Evolutionary conservation across 1,140 invertebrate genomes (phyloP).

Genomic region (Monochamus saltuarius): DNA sequence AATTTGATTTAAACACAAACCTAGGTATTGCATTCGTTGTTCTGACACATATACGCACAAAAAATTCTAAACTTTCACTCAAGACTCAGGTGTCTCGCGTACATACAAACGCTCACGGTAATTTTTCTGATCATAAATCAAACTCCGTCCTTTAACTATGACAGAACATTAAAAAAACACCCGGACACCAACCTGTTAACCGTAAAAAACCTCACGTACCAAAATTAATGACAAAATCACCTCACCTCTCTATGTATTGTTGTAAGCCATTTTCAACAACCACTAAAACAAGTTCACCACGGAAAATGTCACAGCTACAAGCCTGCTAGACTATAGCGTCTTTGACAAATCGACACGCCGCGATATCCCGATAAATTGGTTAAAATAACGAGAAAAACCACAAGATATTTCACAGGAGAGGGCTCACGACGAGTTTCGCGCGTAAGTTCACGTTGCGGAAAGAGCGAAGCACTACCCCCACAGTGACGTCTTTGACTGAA

Average conservation of each 20-base stretch:
- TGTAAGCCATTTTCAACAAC: constrained; percentile 1
- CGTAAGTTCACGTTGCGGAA: no score
- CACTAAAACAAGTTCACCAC: constrained; percentile 1
- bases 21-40: not conserved
- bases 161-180: not conserved
- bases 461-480: no score
- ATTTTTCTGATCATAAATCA: not conserved
- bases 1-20: no score
- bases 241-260: not conserved
- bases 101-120: not conserved
- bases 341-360: no score
- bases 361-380: no score
- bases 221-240: constrained; percentile 5
- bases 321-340: not conserved
- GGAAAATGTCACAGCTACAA: not conserved
- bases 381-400: no score
- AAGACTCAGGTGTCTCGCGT: not conserved
- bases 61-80: not conserved
- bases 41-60: not conserved
- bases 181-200: no score
- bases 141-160: not conserved
- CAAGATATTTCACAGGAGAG: no score
- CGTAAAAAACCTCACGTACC: not conserved
- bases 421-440: no score
- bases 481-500: constrained; percentile 17